Evolutionary conservation across 2,113 vertebrate species (phyloP).

Genomic region (Montifringilla adamsi): DNA sequence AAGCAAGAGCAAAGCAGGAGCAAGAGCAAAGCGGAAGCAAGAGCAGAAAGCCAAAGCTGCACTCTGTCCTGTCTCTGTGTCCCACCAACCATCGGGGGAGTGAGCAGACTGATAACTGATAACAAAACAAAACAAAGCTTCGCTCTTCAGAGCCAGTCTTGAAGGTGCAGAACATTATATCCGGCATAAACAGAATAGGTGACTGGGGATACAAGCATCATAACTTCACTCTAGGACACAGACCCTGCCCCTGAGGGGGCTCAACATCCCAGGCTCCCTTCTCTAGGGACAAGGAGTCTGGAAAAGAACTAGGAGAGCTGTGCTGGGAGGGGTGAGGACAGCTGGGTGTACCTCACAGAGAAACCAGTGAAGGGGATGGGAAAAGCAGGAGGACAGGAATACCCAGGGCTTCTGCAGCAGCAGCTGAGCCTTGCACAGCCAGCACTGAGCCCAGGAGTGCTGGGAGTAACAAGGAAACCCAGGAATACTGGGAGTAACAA

Average conservation of each 20-base stretch:
- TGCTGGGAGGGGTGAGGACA: not conserved
- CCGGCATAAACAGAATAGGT: no score
- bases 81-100: no score
- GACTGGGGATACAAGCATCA: no score
- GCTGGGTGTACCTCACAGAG: not conserved
- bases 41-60: no score
- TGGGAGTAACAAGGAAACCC: not conserved
- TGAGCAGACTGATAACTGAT: no score
- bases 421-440: not conserved
- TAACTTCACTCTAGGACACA: no score
- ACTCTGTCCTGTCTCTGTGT: no score
- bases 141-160: no score
- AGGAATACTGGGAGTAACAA: not conserved
- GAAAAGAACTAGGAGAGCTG: not conserved
- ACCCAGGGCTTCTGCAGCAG: not conserved
- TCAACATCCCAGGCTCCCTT: not conserved
- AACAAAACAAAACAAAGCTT: no score
- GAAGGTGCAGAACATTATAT: no score
- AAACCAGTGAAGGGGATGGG: not conserved
- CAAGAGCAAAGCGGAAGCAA: no score
- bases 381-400: not conserved
- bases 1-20: no score
- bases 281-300: not conserved
- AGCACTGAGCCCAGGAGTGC: not conserved
- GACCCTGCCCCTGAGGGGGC: not conserved